Conservation (phyloP, 2,888 invertebrate genomes). For the Cryptocephalus moraei region DNA sequence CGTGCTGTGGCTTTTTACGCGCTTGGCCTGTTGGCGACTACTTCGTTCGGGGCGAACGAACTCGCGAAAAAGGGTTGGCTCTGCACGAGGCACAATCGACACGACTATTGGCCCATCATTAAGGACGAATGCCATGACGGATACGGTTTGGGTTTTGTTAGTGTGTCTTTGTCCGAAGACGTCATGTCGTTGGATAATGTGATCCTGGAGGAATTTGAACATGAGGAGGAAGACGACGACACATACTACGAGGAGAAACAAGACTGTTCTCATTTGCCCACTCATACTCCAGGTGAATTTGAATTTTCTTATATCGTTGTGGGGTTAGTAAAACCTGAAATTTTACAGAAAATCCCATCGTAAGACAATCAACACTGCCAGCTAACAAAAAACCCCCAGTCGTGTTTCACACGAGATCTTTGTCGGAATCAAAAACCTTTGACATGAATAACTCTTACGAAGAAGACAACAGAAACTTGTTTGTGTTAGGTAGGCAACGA, state of each 20-base stretch:
- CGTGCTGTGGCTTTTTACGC: constrained; percentile 84
- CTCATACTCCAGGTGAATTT: constrained; percentile 15
- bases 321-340: constrained; percentile 1
- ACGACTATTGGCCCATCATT: constrained; percentile 67
- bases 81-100: constrained; percentile 60
- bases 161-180: constrained; percentile 17
- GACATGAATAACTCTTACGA: constrained; percentile 38
- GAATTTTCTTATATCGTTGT: background rate
- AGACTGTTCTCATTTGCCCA: constrained; percentile 14
- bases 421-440: constrained; percentile 60
- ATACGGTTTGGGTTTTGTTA: constrained; percentile 23
- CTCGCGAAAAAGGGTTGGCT: constrained; percentile 65
- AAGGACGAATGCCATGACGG: constrained; percentile 43
- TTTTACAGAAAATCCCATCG: constrained; percentile 17
- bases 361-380: constrained; percentile 44
- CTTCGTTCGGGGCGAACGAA: constrained; percentile 70
- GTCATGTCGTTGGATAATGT: constrained; percentile 12
- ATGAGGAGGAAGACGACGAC: constrained; percentile 15
- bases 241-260: constrained; percentile 14
- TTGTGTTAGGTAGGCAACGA: constrained; percentile 10
- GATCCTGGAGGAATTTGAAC: constrained; percentile 12
- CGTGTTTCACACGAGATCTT: constrained; percentile 47
- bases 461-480: constrained; percentile 9
- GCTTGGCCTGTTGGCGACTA: constrained; percentile 76
- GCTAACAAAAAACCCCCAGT: constrained; percentile 40